phyloP scores from a whole-genome alignment of 2,888 invertebrate species.

The Dasysyrphus albostriatus region DNA sequence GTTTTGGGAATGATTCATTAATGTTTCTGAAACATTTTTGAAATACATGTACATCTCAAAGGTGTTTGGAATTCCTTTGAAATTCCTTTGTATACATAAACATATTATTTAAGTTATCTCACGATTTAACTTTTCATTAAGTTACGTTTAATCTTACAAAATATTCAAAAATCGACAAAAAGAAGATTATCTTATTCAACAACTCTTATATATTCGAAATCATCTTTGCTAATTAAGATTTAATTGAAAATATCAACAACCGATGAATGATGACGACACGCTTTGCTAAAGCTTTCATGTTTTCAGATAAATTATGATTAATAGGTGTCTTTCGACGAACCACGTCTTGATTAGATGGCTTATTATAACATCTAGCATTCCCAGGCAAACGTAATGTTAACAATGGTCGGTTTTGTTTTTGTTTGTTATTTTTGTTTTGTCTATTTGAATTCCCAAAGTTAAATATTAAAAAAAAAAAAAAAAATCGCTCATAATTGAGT shows the following conservation, averaged over 20 bases:
- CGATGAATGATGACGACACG: background rate
- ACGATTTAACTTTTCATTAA: no score
- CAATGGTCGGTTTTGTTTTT: slow-evolving; percentile 5
- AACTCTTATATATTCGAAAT: background rate
- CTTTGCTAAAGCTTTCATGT: background rate
- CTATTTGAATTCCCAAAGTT: background rate
- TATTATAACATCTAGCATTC: slow-evolving; percentile 2
- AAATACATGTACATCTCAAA: no score
- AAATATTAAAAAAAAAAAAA: background rate
- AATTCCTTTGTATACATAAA: no score
- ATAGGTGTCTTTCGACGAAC: background rate
- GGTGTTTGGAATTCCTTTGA: no score
- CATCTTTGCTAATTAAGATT: background rate
- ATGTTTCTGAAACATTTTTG: no score
- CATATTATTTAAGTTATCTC: no score
- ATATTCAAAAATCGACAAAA: background rate
- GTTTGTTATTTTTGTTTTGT: background rate
- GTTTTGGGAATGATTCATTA: no score
- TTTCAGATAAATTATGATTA: slow-evolving; percentile 16
- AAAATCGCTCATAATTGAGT: slow-evolving; percentile 1
- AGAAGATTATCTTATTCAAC: slow-evolving; percentile 3
- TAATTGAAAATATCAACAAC: background rate
- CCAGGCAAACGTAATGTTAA: slow-evolving; percentile 3
- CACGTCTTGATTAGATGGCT: slow-evolving; percentile 3
- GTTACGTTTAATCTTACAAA: background rate